A percentile compares a stretch with the other conserved stretches of the same genome.
These are phyloP conservation scores for Tortrix viridana DNA, from an alignment of 2,888 invertebrate species.

Conservation along the genomic window DNA sequence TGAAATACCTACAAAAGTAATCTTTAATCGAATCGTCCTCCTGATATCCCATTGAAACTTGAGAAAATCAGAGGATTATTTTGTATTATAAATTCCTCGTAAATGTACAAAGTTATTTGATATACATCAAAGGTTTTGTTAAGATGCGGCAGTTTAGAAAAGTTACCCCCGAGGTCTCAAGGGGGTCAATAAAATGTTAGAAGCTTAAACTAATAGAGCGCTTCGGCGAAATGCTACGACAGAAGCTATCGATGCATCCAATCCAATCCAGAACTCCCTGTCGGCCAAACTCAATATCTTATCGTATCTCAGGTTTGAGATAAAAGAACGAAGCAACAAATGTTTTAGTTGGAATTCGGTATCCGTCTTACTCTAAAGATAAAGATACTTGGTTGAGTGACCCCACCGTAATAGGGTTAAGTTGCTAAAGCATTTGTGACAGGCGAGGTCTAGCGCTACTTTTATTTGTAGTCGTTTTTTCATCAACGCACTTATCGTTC, in stretches of 20 bases:
- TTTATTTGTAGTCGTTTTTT: constrained; percentile 6
- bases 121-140: neutral
- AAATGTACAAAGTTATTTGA: neutral
- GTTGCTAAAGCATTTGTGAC: constrained; percentile 30
- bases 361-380: constrained; percentile 18
- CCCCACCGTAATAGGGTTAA: constrained; percentile 26
- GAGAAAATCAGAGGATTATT: too few species aligned
- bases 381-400: constrained; percentile 21
- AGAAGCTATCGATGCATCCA: constrained; percentile 34
- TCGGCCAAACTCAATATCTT: constrained; percentile 32
- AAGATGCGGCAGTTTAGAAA: neutral
- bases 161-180: neutral
- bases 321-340: constrained; percentile 33
- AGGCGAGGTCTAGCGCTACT: constrained; percentile 12
- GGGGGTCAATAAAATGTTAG: constrained; percentile 17
- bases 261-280: constrained; percentile 31
- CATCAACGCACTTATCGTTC: too few species aligned
- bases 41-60: too few species aligned
- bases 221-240: constrained; percentile 13
- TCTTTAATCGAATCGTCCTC: too few species aligned
- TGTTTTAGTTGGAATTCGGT: constrained; percentile 25
- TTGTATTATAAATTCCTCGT: too few species aligned
- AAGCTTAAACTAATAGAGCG: constrained; percentile 24
- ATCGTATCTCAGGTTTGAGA: constrained; percentile 25
- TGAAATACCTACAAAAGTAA: too few species aligned